Conservation (phyloP, 64 coral and sea anemone species). For the Montipora cactus region DNA sequence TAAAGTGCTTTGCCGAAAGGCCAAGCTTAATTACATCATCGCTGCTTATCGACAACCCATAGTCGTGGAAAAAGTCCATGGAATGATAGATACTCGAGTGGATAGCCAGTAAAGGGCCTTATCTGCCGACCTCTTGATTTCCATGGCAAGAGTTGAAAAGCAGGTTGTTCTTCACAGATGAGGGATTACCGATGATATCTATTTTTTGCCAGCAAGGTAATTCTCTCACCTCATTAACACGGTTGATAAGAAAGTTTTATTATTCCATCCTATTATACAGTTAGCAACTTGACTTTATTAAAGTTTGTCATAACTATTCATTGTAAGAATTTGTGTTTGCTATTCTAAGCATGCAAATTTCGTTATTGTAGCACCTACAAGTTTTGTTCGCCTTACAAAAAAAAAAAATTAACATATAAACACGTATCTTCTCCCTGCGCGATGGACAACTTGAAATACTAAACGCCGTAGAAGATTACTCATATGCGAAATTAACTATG, state of each 20-base stretch:
- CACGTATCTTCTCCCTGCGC: neutral
- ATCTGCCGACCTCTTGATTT: slow-evolving; percentile 10
- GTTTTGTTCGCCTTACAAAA: neutral
- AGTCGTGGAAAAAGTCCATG: neutral
- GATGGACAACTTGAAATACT: neutral
- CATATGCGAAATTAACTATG: too few relatives aligned
- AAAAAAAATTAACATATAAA: neutral
- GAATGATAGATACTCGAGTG: neutral
- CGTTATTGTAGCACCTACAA: slow-evolving; percentile 22
- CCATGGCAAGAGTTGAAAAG: neutral
- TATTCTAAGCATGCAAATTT: neutral
- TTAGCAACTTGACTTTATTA: too few relatives aligned
- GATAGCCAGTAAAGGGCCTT: slow-evolving; percentile 18
- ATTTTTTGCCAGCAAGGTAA: neutral
- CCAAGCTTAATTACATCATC: slow-evolving; percentile 41
- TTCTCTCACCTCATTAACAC: neutral
- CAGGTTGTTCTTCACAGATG: slow-evolving; percentile 48
- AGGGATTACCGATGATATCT: neutral
- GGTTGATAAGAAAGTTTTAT: neutral
- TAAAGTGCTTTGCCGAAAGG: neutral
- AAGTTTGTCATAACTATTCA: neutral
- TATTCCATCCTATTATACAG: neutral
- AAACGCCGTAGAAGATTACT: too few relatives aligned
- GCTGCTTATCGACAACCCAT: neutral
- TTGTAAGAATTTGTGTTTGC: neutral